Conservation (phyloP, 2,113 vertebrate species). For the Lasiurus borealis region DNA sequence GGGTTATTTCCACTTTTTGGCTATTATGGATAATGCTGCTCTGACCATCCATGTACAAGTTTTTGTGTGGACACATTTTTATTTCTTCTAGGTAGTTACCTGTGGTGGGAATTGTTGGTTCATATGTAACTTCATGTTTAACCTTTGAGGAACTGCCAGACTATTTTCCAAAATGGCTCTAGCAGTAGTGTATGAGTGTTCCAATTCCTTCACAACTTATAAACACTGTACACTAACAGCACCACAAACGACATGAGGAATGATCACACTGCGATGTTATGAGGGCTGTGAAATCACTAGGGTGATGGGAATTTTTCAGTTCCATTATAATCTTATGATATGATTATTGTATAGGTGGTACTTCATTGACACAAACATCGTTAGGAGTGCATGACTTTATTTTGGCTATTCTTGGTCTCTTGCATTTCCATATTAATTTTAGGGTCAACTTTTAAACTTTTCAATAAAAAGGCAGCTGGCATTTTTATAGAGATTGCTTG, state of each 20-base stretch:
- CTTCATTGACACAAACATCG: neutral
- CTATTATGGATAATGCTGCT: neutral
- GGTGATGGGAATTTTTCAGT: neutral
- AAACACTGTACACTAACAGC: neutral
- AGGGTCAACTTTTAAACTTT: neutral
- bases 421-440: slow-evolving; percentile 4
- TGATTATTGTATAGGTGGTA: no score
- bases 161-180: no score
- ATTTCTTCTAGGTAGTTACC: no score
- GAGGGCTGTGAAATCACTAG: neutral
- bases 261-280: no score
- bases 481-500: neutral
- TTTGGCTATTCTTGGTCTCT: neutral
- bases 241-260: neutral
- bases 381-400: neutral
- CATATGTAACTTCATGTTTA: no score
- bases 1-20: neutral
- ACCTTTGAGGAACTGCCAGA: no score
- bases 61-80: no score
- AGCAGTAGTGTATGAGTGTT: neutral
- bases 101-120: no score
- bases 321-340: neutral
- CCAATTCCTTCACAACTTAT: neutral
- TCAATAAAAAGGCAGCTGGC: neutral
- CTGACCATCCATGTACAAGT: neutral